Evolutionary conservation across 2,797 vertebrate genomes (phyloP), one percentile per base, ranked within the genome.

Genomic region (Macropus fuliginosus): DNA sequence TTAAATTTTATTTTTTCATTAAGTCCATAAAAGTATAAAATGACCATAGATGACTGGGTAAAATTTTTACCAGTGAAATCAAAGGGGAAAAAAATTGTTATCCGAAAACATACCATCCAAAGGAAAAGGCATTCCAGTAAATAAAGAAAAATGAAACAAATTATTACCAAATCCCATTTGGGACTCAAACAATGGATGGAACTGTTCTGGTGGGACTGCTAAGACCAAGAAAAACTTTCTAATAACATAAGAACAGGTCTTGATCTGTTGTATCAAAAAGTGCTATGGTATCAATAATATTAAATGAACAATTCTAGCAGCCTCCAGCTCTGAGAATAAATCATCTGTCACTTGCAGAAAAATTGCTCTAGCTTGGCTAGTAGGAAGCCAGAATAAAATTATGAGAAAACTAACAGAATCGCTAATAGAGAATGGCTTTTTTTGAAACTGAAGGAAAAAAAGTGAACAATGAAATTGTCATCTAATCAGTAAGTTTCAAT

Each of bases 81-180:
- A 96, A 97, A 91, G n/a, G 92, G 90, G 93, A 94, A 91, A 93
- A 95, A 18, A 66, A 27, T 55, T 96, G 34, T 91, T 62, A 95
- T 93, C 96, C 59, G 94, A 91, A 55, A 91, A 55, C 31, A 0
- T 54, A 34, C 31, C 1, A 0, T 91, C 90, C 52, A 91, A 81
- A 54, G 52, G 90, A 95, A 54, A 0, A 95, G 92, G 95, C 91
- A 57, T 94, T 91, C 91, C n/a, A 95, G 91, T 93, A 97, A 97
- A 97, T 96, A 96, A 96, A 98, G 98, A 98, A 96, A 98, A 97
- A 98, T 97, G 89, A 5, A 21, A 92, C 18, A 91, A 96, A 95
- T 97, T 62, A 92, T 94, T 14, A 34, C 3, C 59, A 95, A 95
- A 0, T 0, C 34, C 34, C 40, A 28, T 95, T 55, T 87, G 56